phyloP scores from a whole-genome alignment of 2,113 vertebrate species.

The Cinclus cinclus region DNA sequence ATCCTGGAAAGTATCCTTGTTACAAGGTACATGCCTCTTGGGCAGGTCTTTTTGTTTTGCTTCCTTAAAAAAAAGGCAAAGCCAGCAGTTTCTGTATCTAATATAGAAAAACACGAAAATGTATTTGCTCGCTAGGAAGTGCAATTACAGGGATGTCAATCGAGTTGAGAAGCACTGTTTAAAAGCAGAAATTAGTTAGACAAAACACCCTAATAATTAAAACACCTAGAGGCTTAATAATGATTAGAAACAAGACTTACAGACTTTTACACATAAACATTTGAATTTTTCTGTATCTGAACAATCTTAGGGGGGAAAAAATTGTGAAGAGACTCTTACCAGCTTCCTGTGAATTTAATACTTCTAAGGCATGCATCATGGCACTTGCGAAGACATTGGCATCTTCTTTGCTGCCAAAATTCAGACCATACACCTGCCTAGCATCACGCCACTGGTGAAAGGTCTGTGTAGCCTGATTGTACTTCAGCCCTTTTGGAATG shows the following conservation, averaged over 20 bases:
- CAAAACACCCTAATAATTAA: background rate
- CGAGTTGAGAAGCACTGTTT: background rate
- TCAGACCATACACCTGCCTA: conserved; percentile 95
- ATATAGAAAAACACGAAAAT: background rate
- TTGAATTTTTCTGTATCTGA: background rate
- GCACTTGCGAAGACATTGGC: conserved; percentile 99
- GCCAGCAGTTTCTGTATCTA: background rate
- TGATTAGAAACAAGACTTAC: background rate
- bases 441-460: conserved; percentile 99
- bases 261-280: background rate
- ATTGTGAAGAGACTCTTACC: conserved; percentile 69
- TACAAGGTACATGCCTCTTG: background rate
- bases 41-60: background rate
- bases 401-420: conserved; percentile 99
- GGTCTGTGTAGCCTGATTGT: conserved; percentile 98
- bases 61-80: background rate
- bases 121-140: background rate
- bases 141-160: background rate
- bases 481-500: conserved; percentile 99
- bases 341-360: conserved; percentile 96
- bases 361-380: conserved; percentile 99
- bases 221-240: background rate
- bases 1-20: background rate
- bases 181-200: background rate
- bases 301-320: background rate